phyloP scores from a whole-genome alignment of 2,797 vertebrate genomes.

The Sphenopsis melanotis region DNA sequence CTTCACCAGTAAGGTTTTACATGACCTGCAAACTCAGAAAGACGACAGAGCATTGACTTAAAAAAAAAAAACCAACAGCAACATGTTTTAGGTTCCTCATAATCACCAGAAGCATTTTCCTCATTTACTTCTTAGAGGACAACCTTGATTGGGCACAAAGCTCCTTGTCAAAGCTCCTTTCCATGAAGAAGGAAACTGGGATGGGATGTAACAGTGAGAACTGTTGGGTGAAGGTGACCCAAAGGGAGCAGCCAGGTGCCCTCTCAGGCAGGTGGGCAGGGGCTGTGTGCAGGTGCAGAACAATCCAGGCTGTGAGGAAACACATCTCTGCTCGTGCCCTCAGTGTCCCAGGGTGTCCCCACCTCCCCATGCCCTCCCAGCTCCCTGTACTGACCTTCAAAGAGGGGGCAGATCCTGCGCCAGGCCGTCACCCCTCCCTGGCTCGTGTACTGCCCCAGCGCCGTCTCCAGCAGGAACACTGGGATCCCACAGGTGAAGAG shows the following conservation, averaged over 20 bases:
- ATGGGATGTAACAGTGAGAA: fast-evolving
- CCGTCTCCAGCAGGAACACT: constrained; percentile 90
- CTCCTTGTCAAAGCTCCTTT: neutral
- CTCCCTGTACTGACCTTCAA: constrained; percentile 84
- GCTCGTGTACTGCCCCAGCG: constrained; percentile 93
- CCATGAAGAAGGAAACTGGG: neutral
- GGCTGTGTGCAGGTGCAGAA: fast-evolving
- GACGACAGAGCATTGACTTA: neutral
- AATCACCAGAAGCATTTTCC: neutral
- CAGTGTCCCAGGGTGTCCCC: fast-evolving
- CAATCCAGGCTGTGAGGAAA: neutral
- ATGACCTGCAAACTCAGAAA: neutral
- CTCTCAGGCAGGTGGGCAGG: neutral
- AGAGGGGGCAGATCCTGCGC: constrained; percentile 92
- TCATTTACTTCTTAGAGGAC: neutral
- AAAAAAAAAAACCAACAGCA: neutral
- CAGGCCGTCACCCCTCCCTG: constrained; percentile 94
- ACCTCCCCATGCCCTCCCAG: neutral
- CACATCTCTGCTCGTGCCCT: fast-evolving
- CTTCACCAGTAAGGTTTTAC: neutral
- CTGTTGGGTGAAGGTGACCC: fast-evolving
- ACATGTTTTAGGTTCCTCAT: neutral
- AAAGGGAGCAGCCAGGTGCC: neutral
- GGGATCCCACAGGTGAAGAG: constrained; percentile 97
- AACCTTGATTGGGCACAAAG: neutral